Conservation (phyloP, 2,797 vertebrate genomes). For the Centropyge bicolor region DNA sequence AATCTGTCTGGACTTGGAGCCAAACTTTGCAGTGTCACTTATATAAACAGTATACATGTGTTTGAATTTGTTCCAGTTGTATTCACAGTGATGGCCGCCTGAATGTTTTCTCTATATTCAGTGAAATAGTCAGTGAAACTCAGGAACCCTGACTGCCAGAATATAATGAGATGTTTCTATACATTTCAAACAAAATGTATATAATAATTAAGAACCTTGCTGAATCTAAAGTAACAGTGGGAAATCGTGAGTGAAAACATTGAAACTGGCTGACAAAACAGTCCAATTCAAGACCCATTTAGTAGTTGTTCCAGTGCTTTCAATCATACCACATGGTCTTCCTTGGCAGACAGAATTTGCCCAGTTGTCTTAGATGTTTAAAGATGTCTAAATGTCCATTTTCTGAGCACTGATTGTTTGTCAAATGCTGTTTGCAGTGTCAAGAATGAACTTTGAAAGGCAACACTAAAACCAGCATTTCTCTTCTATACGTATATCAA, state of each 20-base stretch:
- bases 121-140: background rate
- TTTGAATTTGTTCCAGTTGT: constrained; percentile 15
- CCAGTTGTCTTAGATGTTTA: background rate
- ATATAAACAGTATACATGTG: background rate
- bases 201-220: background rate
- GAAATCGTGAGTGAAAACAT: constrained; percentile 4
- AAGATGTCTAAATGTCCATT: constrained; percentile 4
- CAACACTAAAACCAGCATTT: constrained; percentile 33
- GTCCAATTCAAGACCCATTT: constrained; percentile 1
- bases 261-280: constrained; percentile 21
- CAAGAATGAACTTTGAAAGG: background rate
- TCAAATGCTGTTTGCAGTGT: background rate
- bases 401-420: constrained; percentile 2
- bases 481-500: constrained; percentile 48
- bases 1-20: background rate
- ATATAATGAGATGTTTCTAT: constrained; percentile 4
- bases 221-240: background rate
- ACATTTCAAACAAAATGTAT: background rate
- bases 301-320: background rate
- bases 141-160: background rate
- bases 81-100: constrained; percentile 35
- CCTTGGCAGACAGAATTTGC: background rate
- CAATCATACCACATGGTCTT: background rate
- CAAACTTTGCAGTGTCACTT: constrained; percentile 5
- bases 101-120: constrained; percentile 22